Conservation (phyloP, 1,140 invertebrate species). For the Ostrea denselamellosa region DNA sequence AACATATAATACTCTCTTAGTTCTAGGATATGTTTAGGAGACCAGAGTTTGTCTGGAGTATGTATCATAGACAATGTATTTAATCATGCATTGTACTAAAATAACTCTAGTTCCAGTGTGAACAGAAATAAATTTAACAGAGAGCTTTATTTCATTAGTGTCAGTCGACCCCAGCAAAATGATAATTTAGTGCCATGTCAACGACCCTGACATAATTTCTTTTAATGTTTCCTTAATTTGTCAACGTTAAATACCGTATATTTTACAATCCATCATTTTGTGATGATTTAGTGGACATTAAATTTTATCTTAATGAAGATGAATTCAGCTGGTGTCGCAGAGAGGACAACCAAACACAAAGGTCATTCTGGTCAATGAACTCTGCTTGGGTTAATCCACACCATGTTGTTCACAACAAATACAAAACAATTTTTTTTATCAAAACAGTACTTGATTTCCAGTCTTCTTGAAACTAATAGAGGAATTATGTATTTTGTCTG, state of each 20-base stretch:
- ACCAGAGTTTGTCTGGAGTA: no score
- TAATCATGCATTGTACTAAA: neutral
- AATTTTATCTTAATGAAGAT: slow-evolving; percentile 12
- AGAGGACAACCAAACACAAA: neutral
- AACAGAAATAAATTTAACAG: neutral
- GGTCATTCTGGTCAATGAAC: neutral
- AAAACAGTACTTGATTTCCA: no score
- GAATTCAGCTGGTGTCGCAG: neutral
- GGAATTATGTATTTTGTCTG: no score
- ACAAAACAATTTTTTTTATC: no score
- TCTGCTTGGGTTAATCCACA: neutral
- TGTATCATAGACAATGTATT: no score
- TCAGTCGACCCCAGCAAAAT: neutral
- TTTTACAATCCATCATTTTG: neutral
- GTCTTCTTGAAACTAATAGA: no score
- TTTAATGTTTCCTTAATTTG: neutral
- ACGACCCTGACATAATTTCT: neutral
- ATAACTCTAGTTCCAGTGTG: neutral
- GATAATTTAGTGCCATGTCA: neutral
- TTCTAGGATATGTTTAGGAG: no score
- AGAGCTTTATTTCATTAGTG: neutral
- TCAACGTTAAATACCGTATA: neutral
- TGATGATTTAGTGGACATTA: neutral
- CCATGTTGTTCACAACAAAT: no score
- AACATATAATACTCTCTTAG: no score